Evolutionary conservation across 2,113 vertebrate species (phyloP).

Genomic region (Dipodomys stephensi): DNA sequence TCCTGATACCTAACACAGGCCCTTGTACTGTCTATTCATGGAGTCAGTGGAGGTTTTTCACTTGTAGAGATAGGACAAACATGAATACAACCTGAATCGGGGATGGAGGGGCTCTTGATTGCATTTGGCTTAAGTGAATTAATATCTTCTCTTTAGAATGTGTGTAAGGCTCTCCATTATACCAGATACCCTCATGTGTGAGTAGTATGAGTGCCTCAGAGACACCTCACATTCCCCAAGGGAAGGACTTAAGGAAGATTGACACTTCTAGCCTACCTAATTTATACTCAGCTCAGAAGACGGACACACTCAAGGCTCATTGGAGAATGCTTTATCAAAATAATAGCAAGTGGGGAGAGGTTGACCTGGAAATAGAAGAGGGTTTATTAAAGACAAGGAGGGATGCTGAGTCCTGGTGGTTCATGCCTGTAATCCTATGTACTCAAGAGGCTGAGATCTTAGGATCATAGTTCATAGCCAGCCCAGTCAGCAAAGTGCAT

Average conservation of each 20-base stretch:
- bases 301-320: not conserved
- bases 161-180: not conserved
- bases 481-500: no score
- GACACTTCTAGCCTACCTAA: not conserved
- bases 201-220: not conserved
- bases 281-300: not conserved
- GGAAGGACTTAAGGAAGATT: not conserved
- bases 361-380: not conserved
- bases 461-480: not conserved
- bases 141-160: not conserved
- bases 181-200: not conserved
- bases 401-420: no score
- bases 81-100: not conserved
- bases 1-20: not conserved
- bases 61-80: constrained; percentile 5
- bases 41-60: not conserved
- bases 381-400: not conserved
- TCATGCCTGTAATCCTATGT: no score
- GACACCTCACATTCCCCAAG: not conserved
- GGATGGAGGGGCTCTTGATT: not conserved
- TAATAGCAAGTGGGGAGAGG: not conserved
- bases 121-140: not conserved
- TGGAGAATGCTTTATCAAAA: constrained; percentile 31
- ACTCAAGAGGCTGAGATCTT: no score
- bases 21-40: not conserved